phyloP scores from a whole-genome alignment of 2,113 vertebrate species.

The Corapipo altera region DNA sequence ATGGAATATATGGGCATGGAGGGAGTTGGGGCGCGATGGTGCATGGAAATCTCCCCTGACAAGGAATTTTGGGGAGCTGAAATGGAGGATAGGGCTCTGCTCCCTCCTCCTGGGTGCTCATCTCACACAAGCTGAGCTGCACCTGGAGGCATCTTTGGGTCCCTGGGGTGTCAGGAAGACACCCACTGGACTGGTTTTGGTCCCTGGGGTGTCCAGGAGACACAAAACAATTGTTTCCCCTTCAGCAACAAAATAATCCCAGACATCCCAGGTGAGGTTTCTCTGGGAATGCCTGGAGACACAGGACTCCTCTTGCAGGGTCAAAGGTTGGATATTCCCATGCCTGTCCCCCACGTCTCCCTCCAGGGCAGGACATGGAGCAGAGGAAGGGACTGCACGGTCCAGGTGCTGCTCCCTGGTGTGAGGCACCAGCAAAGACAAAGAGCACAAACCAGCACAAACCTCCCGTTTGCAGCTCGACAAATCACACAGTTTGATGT shows the following conservation, averaged over 20 bases:
- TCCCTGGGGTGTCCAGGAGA: neutral
- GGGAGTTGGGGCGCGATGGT: rapidly evolving
- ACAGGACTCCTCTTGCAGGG: rapidly evolving
- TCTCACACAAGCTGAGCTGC: neutral
- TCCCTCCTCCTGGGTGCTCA: neutral
- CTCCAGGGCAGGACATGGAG: neutral
- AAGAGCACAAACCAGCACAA: neutral
- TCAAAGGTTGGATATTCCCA: rapidly evolving
- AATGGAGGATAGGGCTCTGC: rapidly evolving
- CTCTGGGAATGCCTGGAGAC: neutral
- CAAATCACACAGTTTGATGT: rapidly evolving
- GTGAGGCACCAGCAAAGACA: neutral
- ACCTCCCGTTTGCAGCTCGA: neutral
- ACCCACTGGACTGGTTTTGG: rapidly evolving
- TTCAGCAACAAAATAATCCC: neutral
- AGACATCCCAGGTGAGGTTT: rapidly evolving
- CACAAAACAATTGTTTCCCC: neutral
- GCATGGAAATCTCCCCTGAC: neutral
- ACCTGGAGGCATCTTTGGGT: neutral
- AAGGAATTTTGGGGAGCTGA: neutral
- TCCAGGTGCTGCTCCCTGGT: neutral
- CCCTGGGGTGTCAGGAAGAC: neutral
- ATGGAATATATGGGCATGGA: rapidly evolving
- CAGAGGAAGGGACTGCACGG: rapidly evolving
- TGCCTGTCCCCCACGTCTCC: neutral